phyloP scores from a whole-genome alignment of 2,888 invertebrate species.

The Cephalotes varians region DNA sequence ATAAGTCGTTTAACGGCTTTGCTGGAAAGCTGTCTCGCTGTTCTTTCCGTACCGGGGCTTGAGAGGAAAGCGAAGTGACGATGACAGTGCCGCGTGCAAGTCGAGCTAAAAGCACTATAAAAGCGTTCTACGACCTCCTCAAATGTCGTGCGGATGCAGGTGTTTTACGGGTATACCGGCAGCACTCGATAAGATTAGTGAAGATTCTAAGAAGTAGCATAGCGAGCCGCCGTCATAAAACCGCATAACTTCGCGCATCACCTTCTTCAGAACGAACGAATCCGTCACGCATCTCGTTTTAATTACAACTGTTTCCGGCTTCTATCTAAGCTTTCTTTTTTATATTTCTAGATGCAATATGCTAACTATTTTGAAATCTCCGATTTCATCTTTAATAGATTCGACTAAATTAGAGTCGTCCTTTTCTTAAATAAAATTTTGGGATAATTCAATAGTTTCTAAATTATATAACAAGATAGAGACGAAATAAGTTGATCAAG shows the following conservation, averaged over 20 bases:
- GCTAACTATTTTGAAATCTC: background rate
- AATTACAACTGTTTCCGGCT: background rate
- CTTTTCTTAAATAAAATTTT: background rate
- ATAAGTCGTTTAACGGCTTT: slow-evolving; percentile 75
- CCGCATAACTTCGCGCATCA: slow-evolving; percentile 27
- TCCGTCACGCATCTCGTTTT: slow-evolving; percentile 18
- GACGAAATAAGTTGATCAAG: background rate
- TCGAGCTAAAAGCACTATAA: slow-evolving; percentile 67
- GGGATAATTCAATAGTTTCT: background rate
- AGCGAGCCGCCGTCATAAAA: slow-evolving; percentile 32
- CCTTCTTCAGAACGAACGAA: slow-evolving; percentile 1
- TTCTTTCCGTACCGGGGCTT: background rate
- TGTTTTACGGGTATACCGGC: slow-evolving; percentile 37
- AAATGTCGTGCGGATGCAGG: slow-evolving; percentile 71
- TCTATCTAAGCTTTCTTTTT: background rate
- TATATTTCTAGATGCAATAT: background rate
- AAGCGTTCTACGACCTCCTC: slow-evolving; percentile 61
- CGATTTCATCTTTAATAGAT: background rate
- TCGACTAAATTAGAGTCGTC: background rate
- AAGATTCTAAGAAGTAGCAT: slow-evolving; percentile 56
- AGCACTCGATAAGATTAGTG: slow-evolving; percentile 69
- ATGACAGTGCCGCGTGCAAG: slow-evolving; percentile 21
- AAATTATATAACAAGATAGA: background rate
- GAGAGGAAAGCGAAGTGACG: slow-evolving; percentile 38
- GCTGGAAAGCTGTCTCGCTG: slow-evolving; percentile 15